A percentile compares a stretch with the other conserved stretches of the same genome.
These are phyloP conservation scores for Trinorchestia longiramus DNA, from an alignment of 1,140 invertebrate genomes.

Conservation along the genomic window DNA sequence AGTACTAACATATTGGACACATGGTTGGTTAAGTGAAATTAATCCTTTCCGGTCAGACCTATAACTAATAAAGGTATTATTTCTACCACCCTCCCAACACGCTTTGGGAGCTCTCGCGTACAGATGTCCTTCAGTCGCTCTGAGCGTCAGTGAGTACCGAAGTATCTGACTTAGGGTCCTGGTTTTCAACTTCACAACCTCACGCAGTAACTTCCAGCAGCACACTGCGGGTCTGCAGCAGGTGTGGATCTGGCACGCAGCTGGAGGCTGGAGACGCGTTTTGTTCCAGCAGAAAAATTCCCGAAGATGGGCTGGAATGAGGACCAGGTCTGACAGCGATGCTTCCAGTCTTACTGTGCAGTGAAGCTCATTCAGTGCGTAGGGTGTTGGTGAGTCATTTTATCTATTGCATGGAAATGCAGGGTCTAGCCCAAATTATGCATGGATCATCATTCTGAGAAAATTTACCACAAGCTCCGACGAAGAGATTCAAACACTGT, in stretches of 20 bases:
- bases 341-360: too few relatives aligned
- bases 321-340: neutral
- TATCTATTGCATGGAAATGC: too few relatives aligned
- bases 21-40: neutral
- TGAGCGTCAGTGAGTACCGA: neutral
- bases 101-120: too few relatives aligned
- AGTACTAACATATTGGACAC: neutral
- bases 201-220: neutral
- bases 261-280: neutral
- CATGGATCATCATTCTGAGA: too few relatives aligned
- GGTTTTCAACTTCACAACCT: neutral
- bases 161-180: neutral
- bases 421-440: too few relatives aligned
- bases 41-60: too few relatives aligned
- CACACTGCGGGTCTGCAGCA: neutral
- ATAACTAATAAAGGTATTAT: too few relatives aligned
- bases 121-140: neutral
- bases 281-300: neutral
- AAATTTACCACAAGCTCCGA: too few relatives aligned
- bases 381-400: too few relatives aligned
- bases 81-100: too few relatives aligned
- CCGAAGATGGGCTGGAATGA: neutral
- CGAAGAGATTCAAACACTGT: too few relatives aligned
- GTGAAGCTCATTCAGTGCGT: too few relatives aligned
- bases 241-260: neutral